Evolutionary conservation across 2,113 vertebrate species (phyloP).

Genomic region (Corydoras sp.): DNA sequence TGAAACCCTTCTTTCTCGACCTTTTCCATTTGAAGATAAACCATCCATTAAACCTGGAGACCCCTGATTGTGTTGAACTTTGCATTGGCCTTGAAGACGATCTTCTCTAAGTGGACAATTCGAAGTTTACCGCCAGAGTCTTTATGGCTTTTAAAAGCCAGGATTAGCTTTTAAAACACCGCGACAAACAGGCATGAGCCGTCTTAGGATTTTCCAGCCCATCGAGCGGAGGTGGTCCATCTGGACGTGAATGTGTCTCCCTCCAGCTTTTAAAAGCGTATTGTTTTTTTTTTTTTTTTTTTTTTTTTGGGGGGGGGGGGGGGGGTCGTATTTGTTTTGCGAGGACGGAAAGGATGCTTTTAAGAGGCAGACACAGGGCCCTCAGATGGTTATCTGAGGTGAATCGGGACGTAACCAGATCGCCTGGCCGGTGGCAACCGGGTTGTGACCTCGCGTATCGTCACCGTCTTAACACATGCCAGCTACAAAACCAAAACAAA

Average conservation of each 20-base stretch:
- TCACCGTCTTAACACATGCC: constrained; percentile 46
- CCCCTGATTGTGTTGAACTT: constrained; percentile 33
- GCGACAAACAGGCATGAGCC: constrained; percentile 29
- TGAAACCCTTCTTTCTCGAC: constrained; percentile 38
- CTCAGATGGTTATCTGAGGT: constrained; percentile 40
- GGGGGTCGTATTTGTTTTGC: constrained; percentile 35
- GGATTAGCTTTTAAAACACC: constrained; percentile 44
- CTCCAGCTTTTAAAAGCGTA: constrained; percentile 29
- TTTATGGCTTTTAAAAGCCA: constrained; percentile 40
- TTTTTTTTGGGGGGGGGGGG: not conserved
- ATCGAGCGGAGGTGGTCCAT: constrained; percentile 44
- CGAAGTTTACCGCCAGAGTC: constrained; percentile 34
- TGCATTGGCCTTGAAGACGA: constrained; percentile 19
- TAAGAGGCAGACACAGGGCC: constrained; percentile 26
- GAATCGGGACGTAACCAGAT: constrained; percentile 37
- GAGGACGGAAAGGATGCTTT: constrained; percentile 35
- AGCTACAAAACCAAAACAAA: constrained; percentile 44
- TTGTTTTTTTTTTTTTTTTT: constrained; percentile 19
- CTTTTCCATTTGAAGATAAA: constrained; percentile 18
- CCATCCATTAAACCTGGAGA: not conserved
- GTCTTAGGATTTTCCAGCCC: constrained; percentile 35
- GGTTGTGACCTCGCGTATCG: constrained; percentile 40
- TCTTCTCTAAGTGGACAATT: constrained; percentile 5
- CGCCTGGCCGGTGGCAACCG: constrained; percentile 28
- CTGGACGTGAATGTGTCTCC: constrained; percentile 36